Conservation (phyloP, 2,113 vertebrate species). For the Electrona antarctica region DNA sequence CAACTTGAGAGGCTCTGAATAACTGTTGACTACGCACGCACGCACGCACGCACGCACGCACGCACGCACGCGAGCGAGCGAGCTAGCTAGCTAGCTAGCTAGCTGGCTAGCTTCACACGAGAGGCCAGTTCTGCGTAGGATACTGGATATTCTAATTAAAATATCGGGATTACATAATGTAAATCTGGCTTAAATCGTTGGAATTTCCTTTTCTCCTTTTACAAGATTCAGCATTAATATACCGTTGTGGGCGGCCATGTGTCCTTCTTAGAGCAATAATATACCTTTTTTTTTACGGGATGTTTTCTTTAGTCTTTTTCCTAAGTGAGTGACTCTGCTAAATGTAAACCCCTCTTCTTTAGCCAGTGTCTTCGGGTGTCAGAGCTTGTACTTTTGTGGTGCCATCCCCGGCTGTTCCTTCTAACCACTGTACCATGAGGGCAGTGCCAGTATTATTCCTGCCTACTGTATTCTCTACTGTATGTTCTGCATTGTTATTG, state of each 20-base stretch:
- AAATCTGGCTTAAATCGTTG: background rate
- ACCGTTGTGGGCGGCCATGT: background rate
- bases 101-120: too few species aligned
- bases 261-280: too few species aligned
- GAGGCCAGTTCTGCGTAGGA: too few species aligned
- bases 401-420: background rate
- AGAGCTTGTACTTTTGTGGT: too few species aligned
- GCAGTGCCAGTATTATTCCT: slow-evolving; percentile 10
- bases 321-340: too few species aligned
- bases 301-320: too few species aligned
- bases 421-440: background rate
- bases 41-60: too few species aligned
- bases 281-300: too few species aligned
- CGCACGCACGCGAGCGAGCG: too few species aligned
- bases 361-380: background rate
- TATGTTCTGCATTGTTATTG: slow-evolving; percentile 11
- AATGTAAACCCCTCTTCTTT: too few species aligned
- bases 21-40: slow-evolving; percentile 35
- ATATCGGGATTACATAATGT: slow-evolving; percentile 21
- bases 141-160: slow-evolving; percentile 25
- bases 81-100: too few species aligned
- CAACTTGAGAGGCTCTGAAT: slow-evolving; percentile 47
- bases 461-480: background rate
- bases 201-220: slow-evolving; percentile 12
- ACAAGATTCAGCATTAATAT: background rate